Base-by-base conservation (phyloP, 1,140 invertebrate genomes). In the Zaprionus taronus region DNA sequence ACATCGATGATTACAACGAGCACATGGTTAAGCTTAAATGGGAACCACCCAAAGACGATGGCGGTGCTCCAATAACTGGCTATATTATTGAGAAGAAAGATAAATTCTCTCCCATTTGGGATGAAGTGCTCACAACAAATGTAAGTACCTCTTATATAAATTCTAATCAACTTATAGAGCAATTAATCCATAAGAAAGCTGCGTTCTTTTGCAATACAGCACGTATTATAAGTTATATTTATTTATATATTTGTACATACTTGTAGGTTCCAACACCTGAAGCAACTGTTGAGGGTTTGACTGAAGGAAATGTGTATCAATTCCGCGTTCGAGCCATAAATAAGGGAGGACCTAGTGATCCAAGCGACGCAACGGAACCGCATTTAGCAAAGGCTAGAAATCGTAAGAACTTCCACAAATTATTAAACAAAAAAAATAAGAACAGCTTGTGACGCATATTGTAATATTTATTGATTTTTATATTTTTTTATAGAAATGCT, bases 71-170 rank as follows among this genome's bases (percentile, higher is more conserved):
- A 38, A 99, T 99, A 84, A 97, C 96, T 49, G 97, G 97, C 51
- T 99, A 99, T 90, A 94, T 99, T 61, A 97, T 99, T 89, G 99
- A 99, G 93, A 99, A 98, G 94, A 99, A 98, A 92, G 98, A 99
- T 84, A 98, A 98, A 92, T 97, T 97, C 74, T 96, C 96, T 3
- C 95, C 95, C 7, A 94, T 95, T 28, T 99, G 98, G 98, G 97
- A 97, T 89, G 97, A 98, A 93, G 96, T 97, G 75, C 94, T 96
- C n/a, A 95, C 95, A 49, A 97, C 97, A 4, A 95, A 95, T 83
- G 95, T 96, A 93, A 94, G 94, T 90, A 68, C 36, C 34, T 77
- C 1, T 47, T 47, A 41, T 17, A 17, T 47, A 1, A 41, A 5
- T n/a, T 2, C 0, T 44, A 22, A 5, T 24, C 0, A 24, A 26